Percentiles rank a stretch among this genome's conserved stretches.
Conservation (phyloP, 2,888 invertebrate genomes). For the Tetropium fuscum region DNA sequence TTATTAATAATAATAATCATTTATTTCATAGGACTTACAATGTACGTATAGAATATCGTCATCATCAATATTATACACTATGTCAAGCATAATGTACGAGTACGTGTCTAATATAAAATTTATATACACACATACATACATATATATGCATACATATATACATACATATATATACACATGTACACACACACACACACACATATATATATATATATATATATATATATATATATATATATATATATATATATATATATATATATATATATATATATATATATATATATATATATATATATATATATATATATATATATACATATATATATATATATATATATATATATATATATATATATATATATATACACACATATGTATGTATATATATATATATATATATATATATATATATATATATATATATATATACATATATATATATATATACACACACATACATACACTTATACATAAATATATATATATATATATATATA, state of each 20-base stretch:
- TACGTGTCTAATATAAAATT: background rate
- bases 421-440: slow-evolving; percentile 19
- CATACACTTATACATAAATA: slow-evolving; percentile 2
- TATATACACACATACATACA: slow-evolving; percentile 8
- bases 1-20: too few relatives aligned
- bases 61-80: too few relatives aligned
- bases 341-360: background rate
- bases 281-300: background rate
- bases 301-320: background rate
- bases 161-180: slow-evolving; percentile 4
- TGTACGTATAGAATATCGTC: too few relatives aligned
- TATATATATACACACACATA: slow-evolving; percentile 16
- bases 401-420: slow-evolving; percentile 15
- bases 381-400: background rate
- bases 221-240: background rate
- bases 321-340: background rate
- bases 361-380: background rate
- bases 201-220: background rate
- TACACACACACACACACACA: background rate
- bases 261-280: background rate
- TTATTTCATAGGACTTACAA: too few relatives aligned
- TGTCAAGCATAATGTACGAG: too few relatives aligned
- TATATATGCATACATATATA: slow-evolving; percentile 3
- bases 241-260: background rate
- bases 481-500: background rate